Percentiles rank a stretch among this genome's conserved stretches.
These are phyloP conservation scores for Achlya flavicornis DNA, from an alignment of 2,888 invertebrate species.

Conservation along the genomic window DNA sequence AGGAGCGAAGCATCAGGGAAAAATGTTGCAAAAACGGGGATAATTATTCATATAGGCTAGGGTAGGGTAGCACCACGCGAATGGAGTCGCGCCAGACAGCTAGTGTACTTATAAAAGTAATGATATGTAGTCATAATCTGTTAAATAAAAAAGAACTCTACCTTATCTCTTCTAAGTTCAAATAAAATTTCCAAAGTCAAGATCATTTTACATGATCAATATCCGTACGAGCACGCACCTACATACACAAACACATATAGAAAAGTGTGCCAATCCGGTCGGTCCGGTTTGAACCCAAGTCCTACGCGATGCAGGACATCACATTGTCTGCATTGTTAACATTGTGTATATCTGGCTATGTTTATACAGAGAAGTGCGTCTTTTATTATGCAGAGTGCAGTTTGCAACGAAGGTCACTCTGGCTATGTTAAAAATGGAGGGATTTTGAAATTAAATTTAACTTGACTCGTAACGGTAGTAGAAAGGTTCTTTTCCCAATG, in stretches of 20 bases:
- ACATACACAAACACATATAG: constrained; percentile 6
- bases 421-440: background rate
- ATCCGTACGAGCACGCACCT: background rate
- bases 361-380: background rate
- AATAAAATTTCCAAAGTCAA: too few species aligned
- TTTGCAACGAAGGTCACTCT: background rate
- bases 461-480: too few species aligned
- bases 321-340: constrained; percentile 38
- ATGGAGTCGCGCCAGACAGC: too few species aligned
- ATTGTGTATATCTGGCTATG: background rate
- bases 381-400: background rate
- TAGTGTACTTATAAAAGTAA: too few species aligned
- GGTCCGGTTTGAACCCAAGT: constrained; percentile 32
- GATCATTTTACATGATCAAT: background rate
- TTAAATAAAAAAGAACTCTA: too few species aligned
- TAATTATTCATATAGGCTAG: too few species aligned
- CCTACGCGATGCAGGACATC: constrained; percentile 26
- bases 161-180: too few species aligned
- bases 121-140: too few species aligned
- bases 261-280: constrained; percentile 38
- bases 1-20: too few species aligned
- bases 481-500: too few species aligned
- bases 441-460: background rate
- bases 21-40: too few species aligned
- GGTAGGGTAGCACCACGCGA: too few species aligned